Evolutionary conservation across 2,113 vertebrate genomes (phyloP), one percentile per base, ranked within the genome.

Genomic region (Bos indicus): DNA sequence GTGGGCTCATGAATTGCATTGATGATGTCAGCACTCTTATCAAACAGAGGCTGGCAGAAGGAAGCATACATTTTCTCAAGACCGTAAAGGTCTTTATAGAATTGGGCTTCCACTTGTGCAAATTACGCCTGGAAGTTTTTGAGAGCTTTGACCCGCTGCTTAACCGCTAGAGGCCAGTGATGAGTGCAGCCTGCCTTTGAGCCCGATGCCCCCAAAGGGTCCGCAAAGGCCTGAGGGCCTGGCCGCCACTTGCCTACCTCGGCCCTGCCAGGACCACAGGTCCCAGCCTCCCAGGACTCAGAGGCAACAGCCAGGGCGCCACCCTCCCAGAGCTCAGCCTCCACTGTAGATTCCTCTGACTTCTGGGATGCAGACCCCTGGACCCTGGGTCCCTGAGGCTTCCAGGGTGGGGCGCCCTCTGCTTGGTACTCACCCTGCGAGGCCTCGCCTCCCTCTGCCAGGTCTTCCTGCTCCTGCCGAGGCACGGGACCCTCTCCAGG

Each of bases 21-120:
- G 33, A 83, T 25, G 16, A 91, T 78, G n/a, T 91, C 40, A 88
- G 19, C 60, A 78, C 33, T 91, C 40, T 88, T 62, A 91, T 43
- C 30, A 64, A 78, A 93, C n/a, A 89, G 33, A 87, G 62, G n/a
- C 59, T 94, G 40, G 26, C 60, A 87, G 30, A 95, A 88, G 11
- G 51, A 6, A 62, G 51, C 51, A 36, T 36, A 56, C 81, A 8
- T 83, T 54, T 83, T 15, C 19, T 36, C 81, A 14, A 36, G 51
- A 56, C 23, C 0, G 0, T 36, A 36, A 83, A 56, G 11, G 33
- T 36, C 81, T 83, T 83, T 56, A 36, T 4, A 56, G 11, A 56
- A 14, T 56, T 36, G 19, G 33, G 81, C 51, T 56, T 36, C 51
- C 7, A 56, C 33, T 36, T 36, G 19, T 15, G 19, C 33, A 36